Evolutionary conservation across 2,113 vertebrate genomes (phyloP), one percentile per base, ranked within the genome.

Genomic region (Sphaerodactylus townsendi): DNA sequence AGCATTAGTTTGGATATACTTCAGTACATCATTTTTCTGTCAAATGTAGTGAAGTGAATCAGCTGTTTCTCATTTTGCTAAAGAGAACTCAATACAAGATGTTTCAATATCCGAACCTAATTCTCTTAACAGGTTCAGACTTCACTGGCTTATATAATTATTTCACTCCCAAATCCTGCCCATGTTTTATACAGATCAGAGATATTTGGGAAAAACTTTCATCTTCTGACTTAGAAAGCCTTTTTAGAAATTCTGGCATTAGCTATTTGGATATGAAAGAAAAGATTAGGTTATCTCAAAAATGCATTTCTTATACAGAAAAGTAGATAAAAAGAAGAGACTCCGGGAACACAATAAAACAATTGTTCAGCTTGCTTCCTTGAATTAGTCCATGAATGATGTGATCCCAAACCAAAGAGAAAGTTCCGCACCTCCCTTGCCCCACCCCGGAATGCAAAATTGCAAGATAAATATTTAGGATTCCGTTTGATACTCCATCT

Each of bases 61-160:
- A 78, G 13, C 6, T 91, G 13, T 4, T 88, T 85, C 35, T 82
- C 86, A 73, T 87, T 86, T 86, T 71, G 25, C 46, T 85, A 10
- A 64, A 65, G 39, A 59, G 5, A 73, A 86, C 66, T 19, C 0
- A 72, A 71, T 71, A 56, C n/a, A 71, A 71, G 50, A 80, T 33
- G n/a, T 39, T 71, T 71, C 44, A 53, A n/a, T 30, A 39, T 1
- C 35, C 5, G 82, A 21, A 72, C 7, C 85, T 41, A 88, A 80
- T 77, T 72, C 74, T 77, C 89, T 88, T 76, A 17, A 68, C 77
- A 81, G 3, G 48, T 66, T 92, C 85, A 86, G 5, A 69, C 81
- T 80, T 89, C 50, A 78, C 10, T 44, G 10, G 5, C 72, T 69
- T 70, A 56, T 82, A 86, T 84, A 87, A 76, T 68, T 73, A 69